Percentiles rank a stretch among this genome's conserved stretches.
Evolutionary conservation across 2,888 invertebrate genomes (phyloP).

Genomic region (Hymenopus coronatus): DNA sequence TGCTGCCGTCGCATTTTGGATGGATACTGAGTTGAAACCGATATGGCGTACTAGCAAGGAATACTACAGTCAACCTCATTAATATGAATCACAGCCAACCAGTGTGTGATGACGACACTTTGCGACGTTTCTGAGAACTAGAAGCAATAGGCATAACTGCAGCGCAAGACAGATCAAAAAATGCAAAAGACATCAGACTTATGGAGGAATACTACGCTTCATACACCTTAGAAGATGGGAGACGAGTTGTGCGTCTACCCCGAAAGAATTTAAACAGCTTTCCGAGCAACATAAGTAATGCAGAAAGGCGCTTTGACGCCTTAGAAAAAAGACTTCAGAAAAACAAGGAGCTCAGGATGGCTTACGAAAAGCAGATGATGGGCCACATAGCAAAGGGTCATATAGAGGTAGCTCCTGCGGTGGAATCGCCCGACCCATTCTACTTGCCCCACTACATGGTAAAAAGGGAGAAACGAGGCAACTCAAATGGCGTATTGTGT

Average conservation of each 20-base stretch:
- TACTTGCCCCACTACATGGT: background rate
- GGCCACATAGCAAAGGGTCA: background rate
- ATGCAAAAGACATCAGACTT: background rate
- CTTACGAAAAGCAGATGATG: background rate
- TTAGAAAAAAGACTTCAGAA: too few species aligned
- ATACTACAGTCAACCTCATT: too few species aligned
- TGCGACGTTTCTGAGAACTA: background rate
- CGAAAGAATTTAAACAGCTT: background rate
- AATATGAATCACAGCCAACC: too few species aligned
- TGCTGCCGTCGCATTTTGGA: background rate
- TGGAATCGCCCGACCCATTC: background rate
- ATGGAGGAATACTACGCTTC: background rate
- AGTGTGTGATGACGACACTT: too few species aligned
- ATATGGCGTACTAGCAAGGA: too few species aligned
- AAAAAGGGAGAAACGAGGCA: background rate
- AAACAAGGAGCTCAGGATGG: background rate
- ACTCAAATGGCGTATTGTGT: background rate
- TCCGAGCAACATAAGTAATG: background rate
- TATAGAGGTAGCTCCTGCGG: background rate
- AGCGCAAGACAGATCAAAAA: background rate
- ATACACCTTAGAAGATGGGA: background rate
- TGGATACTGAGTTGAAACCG: too few species aligned
- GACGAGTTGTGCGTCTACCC: too few species aligned
- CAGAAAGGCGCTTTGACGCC: background rate
- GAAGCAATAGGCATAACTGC: conserved; percentile 1